These are phyloP conservation scores for Platyrinchus mystaceus DNA, from an alignment of 2,797 vertebrate genomes.

Conservation along the genomic window DNA sequence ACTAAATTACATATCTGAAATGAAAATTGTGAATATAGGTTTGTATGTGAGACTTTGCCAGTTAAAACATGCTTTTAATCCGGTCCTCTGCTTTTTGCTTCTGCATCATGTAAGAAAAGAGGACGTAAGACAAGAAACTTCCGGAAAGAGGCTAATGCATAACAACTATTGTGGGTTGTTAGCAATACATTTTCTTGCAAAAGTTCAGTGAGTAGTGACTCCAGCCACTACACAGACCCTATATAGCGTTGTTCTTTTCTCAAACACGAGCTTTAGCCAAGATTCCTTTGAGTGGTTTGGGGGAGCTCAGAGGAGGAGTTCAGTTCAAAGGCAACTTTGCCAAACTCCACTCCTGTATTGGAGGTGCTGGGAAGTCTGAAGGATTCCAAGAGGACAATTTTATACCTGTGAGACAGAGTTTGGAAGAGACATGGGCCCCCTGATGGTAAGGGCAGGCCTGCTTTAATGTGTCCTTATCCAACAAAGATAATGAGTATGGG, in stretches of 20 bases:
- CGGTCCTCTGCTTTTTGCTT: neutral
- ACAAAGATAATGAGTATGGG: neutral
- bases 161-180: neutral
- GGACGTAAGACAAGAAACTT: neutral
- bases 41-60: neutral
- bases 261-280: neutral
- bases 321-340: neutral
- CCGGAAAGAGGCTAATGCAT: neutral
- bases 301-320: neutral
- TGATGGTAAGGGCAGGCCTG: neutral
- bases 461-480: neutral
- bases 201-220: neutral
- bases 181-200: neutral
- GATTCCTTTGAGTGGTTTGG: neutral
- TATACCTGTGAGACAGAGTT: neutral
- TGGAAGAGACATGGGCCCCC: neutral
- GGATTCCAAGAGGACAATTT: neutral
- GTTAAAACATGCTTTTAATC: neutral
- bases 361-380: neutral
- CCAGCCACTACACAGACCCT: neutral
- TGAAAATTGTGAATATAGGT: neutral
- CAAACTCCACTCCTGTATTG: neutral
- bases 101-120: neutral
- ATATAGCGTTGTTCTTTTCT: neutral
- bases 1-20: neutral